Percentiles rank a stretch among this genome's conserved stretches.
phyloP scores from a whole-genome alignment of 2,797 vertebrate species.

The Xiphorhynchus erythropygius region DNA sequence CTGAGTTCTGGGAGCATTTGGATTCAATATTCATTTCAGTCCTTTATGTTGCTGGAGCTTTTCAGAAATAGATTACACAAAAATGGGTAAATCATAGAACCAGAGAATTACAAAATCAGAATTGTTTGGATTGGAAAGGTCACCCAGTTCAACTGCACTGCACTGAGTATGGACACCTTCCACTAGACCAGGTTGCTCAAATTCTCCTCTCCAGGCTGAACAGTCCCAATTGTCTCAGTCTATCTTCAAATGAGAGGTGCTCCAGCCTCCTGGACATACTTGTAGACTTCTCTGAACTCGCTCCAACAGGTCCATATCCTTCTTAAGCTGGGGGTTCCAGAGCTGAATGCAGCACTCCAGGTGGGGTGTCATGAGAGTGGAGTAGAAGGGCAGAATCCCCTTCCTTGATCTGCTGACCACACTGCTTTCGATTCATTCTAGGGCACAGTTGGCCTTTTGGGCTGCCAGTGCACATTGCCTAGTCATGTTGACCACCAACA shows the following conservation, averaged over 20 bases:
- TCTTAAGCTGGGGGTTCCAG: not conserved
- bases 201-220: not conserved
- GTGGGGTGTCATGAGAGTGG: not conserved
- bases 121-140: not conserved
- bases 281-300: not conserved
- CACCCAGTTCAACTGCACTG: not conserved
- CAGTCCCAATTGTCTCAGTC: not conserved
- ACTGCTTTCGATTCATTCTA: not conserved
- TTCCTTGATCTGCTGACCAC: not conserved
- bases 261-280: not conserved
- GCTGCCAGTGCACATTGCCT: too few species aligned
- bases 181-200: not conserved
- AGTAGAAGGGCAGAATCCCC: not conserved
- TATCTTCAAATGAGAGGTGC: not conserved
- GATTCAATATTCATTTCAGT: not conserved
- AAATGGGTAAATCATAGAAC: not conserved
- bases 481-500: not conserved
- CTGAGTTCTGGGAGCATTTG: not conserved
- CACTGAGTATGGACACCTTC: accelerated
- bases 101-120: not conserved
- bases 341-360: not conserved
- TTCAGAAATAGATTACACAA: not conserved
- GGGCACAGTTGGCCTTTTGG: not conserved
- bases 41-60: not conserved
- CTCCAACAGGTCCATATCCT: not conserved